Evolutionary conservation across 2,888 invertebrate genomes (phyloP).

Genomic region (Ornithoptera priamus): DNA sequence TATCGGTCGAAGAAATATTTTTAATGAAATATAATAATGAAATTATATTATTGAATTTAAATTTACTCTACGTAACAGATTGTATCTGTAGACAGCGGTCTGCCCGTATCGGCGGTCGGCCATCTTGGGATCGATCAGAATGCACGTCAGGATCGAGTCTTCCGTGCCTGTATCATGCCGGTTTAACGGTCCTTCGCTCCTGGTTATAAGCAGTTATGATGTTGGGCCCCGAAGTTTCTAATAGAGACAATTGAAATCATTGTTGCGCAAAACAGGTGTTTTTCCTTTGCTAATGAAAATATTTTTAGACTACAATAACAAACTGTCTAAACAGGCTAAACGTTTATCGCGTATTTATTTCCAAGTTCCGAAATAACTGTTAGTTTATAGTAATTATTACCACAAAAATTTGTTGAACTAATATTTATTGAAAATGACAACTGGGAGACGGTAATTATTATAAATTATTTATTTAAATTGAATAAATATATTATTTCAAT

Average conservation of each 20-base stretch:
- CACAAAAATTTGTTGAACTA: not conserved
- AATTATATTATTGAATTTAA: not conserved
- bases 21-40: not conserved
- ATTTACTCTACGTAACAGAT: conserved; percentile 23
- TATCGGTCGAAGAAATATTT: not conserved
- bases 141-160: conserved; percentile 66
- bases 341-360: too few species aligned
- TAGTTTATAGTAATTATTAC: not conserved
- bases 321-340: not conserved
- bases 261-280: not conserved
- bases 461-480: too few species aligned
- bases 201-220: conserved; percentile 47
- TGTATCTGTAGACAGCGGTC: conserved; percentile 19
- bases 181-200: conserved; percentile 56
- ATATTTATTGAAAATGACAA: not conserved
- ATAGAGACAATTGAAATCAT: not conserved
- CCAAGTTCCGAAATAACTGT: too few species aligned
- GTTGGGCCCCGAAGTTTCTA: conserved; percentile 36
- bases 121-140: conserved; percentile 54
- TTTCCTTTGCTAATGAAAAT: not conserved
- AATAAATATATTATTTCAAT: too few species aligned
- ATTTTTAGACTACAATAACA: not conserved
- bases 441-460: too few species aligned
- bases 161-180: conserved; percentile 49
- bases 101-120: conserved; percentile 34